phyloP scores from a whole-genome alignment of 2,113 vertebrate species.

The Ageneiosus marmoratus region DNA sequence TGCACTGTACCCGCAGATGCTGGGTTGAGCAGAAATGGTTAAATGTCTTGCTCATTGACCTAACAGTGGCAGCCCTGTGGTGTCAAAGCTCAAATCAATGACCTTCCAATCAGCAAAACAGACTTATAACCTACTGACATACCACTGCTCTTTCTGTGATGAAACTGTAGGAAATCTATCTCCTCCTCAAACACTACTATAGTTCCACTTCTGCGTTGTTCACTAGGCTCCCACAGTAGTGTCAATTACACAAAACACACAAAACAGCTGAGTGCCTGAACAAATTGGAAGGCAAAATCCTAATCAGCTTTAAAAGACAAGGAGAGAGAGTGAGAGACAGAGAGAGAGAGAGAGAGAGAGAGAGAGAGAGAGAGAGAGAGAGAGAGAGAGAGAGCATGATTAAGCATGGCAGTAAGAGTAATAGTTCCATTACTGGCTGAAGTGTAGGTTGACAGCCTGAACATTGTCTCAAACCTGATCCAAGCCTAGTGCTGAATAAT shows the following conservation, averaged over 20 bases:
- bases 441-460: conserved; percentile 31
- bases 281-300: conserved; percentile 32
- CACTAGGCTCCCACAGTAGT: conserved; percentile 23
- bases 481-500: conserved; percentile 2
- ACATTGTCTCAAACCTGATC: conserved; percentile 29
- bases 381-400: conserved; percentile 20
- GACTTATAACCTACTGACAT: no score
- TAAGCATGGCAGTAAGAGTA: conserved; percentile 38
- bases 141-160: no score
- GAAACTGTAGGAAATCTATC: not conserved
- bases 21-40: no score
- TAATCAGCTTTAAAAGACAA: conserved; percentile 34
- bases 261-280: conserved; percentile 34
- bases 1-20: no score
- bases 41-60: no score
- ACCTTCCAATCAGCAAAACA: no score
- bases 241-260: conserved; percentile 33
- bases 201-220: conserved; percentile 17
- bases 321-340: not conserved
- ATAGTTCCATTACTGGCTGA: conserved; percentile 38
- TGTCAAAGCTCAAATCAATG: no score
- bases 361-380: conserved; percentile 17
- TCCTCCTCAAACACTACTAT: not conserved
- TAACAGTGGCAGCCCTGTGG: no score
- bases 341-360: not conserved